Evolutionary conservation across 2,888 invertebrate genomes (phyloP).

Genomic region (Seladonia tumulorum): DNA sequence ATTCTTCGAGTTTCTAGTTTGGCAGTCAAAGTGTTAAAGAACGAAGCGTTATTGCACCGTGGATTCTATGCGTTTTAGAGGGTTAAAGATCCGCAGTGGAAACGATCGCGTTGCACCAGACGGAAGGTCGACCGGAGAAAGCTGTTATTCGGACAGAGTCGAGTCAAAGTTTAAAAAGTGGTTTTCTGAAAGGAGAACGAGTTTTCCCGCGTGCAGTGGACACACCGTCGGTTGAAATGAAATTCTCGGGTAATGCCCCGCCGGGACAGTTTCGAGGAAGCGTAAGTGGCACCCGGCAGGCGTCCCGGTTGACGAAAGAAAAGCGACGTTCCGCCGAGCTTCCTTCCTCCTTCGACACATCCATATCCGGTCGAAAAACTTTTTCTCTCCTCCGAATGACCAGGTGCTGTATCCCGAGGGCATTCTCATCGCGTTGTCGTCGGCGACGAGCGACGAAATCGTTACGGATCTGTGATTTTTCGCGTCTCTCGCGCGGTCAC

Average conservation of each 20-base stretch:
- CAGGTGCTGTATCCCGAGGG: constrained; percentile 30
- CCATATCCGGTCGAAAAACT: constrained; percentile 39
- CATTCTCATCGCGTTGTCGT: constrained; percentile 2
- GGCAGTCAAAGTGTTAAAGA: too few relatives aligned
- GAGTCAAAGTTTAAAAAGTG: not conserved
- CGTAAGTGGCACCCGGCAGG: constrained; percentile 73
- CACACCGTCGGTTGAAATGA: not conserved
- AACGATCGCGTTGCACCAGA: not conserved
- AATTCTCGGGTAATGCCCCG: not conserved
- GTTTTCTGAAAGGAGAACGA: not conserved
- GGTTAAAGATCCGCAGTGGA: too few relatives aligned
- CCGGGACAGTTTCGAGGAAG: constrained; percentile 74
- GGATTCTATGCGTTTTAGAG: too few relatives aligned
- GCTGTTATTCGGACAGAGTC: not conserved
- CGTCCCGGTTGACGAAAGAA: constrained; percentile 84
- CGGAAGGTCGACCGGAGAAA: not conserved
- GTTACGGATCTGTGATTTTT: constrained; percentile 9
- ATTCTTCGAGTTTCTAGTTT: too few relatives aligned
- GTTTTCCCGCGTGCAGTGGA: constrained; percentile 35
- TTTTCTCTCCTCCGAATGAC: constrained; percentile 45
- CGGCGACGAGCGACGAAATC: constrained; percentile 16
- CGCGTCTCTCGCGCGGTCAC: constrained; percentile 19
- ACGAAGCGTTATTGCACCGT: too few relatives aligned
- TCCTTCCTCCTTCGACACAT: constrained; percentile 67
- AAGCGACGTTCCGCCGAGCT: constrained; percentile 82